Percentiles rank a stretch among this genome's conserved stretches.
Evolutionary conservation across 2,113 vertebrate genomes (phyloP).

Genomic region (Python bivittatus): DNA sequence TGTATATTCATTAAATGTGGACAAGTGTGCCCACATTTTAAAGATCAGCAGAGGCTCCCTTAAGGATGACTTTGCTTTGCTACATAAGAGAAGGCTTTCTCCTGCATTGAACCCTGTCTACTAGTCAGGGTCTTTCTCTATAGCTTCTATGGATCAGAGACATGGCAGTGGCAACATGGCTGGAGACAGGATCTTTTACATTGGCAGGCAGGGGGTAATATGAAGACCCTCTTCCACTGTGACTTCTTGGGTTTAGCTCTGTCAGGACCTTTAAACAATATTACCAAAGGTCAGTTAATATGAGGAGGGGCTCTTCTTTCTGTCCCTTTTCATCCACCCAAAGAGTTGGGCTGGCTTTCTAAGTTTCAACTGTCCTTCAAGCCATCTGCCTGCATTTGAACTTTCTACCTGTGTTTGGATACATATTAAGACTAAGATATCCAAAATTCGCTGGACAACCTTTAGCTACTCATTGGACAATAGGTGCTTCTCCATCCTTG

Average conservation of each 20-base stretch:
- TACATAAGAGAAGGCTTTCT: background rate
- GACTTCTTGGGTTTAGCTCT: background rate
- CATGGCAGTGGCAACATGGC: background rate
- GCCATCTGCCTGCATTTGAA: background rate
- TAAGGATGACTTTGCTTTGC: background rate
- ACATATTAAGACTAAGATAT: background rate
- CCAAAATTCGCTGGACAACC: background rate
- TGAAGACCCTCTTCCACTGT: background rate
- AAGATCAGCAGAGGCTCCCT: background rate
- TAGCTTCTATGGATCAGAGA: background rate
- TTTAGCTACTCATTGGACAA: background rate
- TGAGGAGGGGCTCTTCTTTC: background rate
- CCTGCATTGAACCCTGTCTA: background rate
- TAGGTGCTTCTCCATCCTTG: background rate
- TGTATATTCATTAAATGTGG: background rate
- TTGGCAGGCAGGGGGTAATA: background rate
- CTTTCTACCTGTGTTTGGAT: background rate
- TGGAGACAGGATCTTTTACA: background rate
- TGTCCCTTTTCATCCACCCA: background rate
- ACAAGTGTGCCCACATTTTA: background rate
- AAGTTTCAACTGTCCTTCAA: background rate
- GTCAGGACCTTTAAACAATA: background rate
- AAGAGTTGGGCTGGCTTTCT: background rate
- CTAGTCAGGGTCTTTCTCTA: background rate
- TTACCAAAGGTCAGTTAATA: background rate